Evolutionary conservation across 1,140 invertebrate species (phyloP).

Genomic region (Aphelenchoides fujianensis): DNA sequence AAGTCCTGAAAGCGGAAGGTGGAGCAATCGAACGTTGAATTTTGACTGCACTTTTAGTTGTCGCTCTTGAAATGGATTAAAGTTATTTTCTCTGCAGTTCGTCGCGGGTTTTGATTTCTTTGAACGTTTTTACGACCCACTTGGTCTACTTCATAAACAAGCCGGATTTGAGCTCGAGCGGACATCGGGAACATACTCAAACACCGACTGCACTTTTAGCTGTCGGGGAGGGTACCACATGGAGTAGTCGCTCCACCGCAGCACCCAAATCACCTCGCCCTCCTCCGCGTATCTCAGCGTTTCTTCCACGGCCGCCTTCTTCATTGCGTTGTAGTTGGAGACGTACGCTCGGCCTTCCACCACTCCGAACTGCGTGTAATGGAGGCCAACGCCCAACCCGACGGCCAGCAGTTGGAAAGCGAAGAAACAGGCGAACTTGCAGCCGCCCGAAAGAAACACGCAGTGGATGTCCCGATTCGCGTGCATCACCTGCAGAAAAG

Average conservation of each 20-base stretch:
- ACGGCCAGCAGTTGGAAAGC: not conserved
- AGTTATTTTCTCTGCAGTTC: too few species aligned
- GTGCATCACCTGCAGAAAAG: not conserved
- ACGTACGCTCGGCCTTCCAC: not conserved
- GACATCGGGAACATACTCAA: too few species aligned
- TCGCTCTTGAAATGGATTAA: too few species aligned
- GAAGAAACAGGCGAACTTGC: not conserved
- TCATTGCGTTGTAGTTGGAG: not conserved
- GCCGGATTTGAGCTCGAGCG: too few species aligned
- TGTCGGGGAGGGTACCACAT: too few species aligned
- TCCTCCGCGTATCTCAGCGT: not conserved
- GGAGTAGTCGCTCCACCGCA: not conserved
- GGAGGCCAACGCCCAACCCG: not conserved
- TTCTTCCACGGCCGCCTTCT: not conserved
- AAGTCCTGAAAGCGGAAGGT: too few species aligned
- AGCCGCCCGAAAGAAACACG: not conserved
- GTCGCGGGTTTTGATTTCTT: too few species aligned
- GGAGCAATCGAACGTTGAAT: too few species aligned
- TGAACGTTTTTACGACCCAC: too few species aligned
- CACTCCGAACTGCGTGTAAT: not conserved
- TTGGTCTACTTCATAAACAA: too few species aligned
- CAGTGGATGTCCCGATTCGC: not conserved
- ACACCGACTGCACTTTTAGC: too few species aligned
- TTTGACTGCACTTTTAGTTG: too few species aligned
- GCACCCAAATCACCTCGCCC: not conserved